Percentiles rank a stretch among this genome's conserved stretches.
Evolutionary conservation across 2,797 vertebrate genomes (phyloP).

Genomic region (Darevskia nairensis): DNA sequence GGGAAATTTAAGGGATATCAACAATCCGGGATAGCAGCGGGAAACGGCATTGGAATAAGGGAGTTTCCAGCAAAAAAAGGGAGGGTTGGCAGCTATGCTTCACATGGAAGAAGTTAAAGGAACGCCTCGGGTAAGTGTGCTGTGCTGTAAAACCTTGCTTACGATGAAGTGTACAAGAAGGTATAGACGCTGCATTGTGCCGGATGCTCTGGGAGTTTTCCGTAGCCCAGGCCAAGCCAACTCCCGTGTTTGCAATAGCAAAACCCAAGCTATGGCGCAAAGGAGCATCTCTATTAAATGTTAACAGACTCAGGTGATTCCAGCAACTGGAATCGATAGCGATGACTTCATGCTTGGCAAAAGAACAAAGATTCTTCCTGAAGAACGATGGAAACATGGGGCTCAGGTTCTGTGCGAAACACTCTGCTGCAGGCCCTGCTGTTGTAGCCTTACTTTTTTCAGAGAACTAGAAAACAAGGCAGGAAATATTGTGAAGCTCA

Average conservation of each 20-base stretch:
- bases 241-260: conserved; percentile 65
- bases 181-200: not conserved
- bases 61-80: no score
- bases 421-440: not conserved
- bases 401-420: not conserved
- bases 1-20: no score
- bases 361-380: not conserved
- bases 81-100: no score
- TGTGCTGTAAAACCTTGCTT: not conserved
- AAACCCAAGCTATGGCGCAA: conserved; percentile 54
- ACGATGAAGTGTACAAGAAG: not conserved
- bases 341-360: conserved; percentile 37
- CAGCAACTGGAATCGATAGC: conserved; percentile 48
- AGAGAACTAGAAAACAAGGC: not conserved
- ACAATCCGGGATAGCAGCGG: no score
- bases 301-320: conserved; percentile 52
- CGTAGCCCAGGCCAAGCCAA: conserved; percentile 38
- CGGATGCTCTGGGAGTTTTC: conserved; percentile 17
- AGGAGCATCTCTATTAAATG: conserved; percentile 51
- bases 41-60: no score
- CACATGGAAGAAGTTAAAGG: not conserved
- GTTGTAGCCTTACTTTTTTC: not conserved
- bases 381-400: no score
- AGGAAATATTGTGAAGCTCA: not conserved
- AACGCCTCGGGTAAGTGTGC: not conserved